These are phyloP conservation scores for Saccostrea glomerata DNA, from an alignment of 1,140 invertebrate genomes.

Conservation along the genomic window DNA sequence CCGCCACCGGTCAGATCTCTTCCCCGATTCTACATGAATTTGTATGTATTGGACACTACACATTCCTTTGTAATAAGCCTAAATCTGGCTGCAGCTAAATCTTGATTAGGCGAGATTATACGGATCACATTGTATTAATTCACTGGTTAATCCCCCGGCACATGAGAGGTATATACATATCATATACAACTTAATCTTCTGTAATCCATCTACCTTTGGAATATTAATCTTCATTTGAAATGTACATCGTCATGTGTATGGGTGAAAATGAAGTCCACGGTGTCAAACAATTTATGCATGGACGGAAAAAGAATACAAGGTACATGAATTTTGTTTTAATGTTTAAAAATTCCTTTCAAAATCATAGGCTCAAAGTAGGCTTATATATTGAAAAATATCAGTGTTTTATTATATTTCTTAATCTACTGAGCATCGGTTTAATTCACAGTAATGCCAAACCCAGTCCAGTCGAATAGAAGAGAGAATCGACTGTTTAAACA, in stretches of 20 bases:
- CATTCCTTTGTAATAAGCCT: not conserved
- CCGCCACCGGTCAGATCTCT: too few relatives aligned
- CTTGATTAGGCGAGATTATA: conserved; percentile 15
- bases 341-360: not conserved
- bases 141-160: not conserved
- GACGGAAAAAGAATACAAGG: not conserved
- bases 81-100: not conserved
- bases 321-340: not conserved
- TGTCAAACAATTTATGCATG: not conserved
- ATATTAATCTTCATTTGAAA: conserved; percentile 29
- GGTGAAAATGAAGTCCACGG: not conserved
- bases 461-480: too few relatives aligned
- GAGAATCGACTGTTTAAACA: too few relatives aligned
- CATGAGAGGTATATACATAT: conserved; percentile 9
- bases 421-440: too few relatives aligned
- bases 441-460: too few relatives aligned
- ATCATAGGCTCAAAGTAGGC: too few relatives aligned
- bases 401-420: too few relatives aligned
- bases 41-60: not conserved
- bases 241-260: not conserved
- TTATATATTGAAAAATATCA: too few relatives aligned
- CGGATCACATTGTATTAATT: not conserved
- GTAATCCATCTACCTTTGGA: not conserved
- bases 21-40: too few relatives aligned
- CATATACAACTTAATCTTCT: conserved; percentile 4